phyloP scores from a whole-genome alignment of 2,797 vertebrate species.

The Pseudopleuronectes americanus region DNA sequence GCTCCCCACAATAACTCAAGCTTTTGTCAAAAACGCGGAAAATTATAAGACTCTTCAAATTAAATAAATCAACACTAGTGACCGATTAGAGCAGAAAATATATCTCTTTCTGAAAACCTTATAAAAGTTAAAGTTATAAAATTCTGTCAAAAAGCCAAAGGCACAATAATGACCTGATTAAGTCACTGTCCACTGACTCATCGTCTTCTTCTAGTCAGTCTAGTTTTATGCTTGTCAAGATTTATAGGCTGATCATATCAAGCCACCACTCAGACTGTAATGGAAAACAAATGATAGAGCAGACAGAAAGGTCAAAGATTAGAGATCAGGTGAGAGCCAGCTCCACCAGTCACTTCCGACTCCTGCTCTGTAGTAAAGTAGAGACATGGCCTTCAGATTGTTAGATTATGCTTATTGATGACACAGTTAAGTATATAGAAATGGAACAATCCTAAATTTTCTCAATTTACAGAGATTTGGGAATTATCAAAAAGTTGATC shows the following conservation, averaged over 20 bases:
- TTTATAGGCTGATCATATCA: constrained; percentile 6
- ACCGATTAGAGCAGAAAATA: too few species aligned
- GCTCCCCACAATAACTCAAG: too few species aligned
- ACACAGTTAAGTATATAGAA: neutral
- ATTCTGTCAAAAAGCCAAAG: neutral
- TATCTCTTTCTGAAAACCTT: too few species aligned
- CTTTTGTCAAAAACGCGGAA: too few species aligned
- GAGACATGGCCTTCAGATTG: neutral
- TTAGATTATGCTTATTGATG: neutral
- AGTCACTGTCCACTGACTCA: neutral
- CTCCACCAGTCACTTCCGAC: neutral
- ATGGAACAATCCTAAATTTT: neutral
- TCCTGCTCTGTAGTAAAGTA: neutral
- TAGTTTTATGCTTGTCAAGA: constrained; percentile 16
- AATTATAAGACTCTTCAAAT: too few species aligned
- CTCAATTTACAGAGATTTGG: neutral
- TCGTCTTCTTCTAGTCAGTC: constrained; percentile 5
- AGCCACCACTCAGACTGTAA: neutral
- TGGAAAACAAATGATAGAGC: neutral
- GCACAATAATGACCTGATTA: neutral
- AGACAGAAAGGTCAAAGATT: constrained; percentile 4
- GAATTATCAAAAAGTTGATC: too few species aligned
- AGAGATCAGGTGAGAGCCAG: neutral
- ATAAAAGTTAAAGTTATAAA: too few species aligned
- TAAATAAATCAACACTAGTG: too few species aligned